A percentile compares a stretch with the other conserved stretches of the same genome.
phyloP scores from a whole-genome alignment of 2,113 vertebrate genomes.

The Madoqua kirkii region DNA sequence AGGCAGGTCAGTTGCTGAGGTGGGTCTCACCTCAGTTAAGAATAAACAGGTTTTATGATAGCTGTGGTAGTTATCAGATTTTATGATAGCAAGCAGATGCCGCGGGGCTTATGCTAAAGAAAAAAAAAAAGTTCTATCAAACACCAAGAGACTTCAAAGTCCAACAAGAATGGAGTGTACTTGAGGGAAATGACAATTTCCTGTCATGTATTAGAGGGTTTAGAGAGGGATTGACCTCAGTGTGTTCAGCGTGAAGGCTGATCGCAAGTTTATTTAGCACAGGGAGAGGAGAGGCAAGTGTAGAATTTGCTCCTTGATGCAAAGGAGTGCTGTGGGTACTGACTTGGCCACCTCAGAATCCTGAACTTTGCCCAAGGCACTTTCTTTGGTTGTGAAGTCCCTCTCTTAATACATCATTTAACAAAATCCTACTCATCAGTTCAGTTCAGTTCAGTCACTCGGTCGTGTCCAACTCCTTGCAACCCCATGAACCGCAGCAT shows the following conservation, averaged over 20 bases:
- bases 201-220: not conserved
- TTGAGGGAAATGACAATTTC: not conserved
- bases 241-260: accelerated
- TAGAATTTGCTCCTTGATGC: not conserved
- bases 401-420: not conserved
- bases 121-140: not conserved
- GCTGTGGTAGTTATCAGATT: not conserved
- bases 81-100: not conserved
- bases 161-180: not conserved
- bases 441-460: too few relatives aligned
- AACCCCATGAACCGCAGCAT: accelerated
- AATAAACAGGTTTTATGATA: not conserved
- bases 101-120: not conserved
- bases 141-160: not conserved
- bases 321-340: accelerated
- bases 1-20: not conserved
- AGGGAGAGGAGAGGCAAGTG: not conserved
- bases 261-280: not conserved
- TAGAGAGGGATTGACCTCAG: not conserved
- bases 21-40: not conserved
- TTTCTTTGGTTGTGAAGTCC: not conserved
- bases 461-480: too few relatives aligned
- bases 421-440: not conserved
- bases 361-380: not conserved
- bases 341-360: too few relatives aligned